Percentiles rank a stretch among this genome's conserved stretches.
phyloP scores from a whole-genome alignment of 2,113 vertebrate genomes.

The Epinephelus cyanopodus region DNA sequence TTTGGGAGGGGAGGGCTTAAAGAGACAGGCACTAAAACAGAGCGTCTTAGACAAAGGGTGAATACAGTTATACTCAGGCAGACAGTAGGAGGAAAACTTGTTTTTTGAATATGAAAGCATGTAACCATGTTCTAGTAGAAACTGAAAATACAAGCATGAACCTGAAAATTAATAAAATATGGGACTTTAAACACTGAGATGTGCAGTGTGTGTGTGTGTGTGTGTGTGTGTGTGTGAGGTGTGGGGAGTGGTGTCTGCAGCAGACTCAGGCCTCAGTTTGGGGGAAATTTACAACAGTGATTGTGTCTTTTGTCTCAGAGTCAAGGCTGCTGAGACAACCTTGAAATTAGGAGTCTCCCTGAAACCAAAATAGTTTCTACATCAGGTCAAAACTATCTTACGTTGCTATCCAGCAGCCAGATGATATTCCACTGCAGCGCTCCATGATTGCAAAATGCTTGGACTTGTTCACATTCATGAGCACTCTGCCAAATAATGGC shows the following conservation, averaged over 20 bases:
- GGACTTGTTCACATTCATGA: constrained; percentile 38
- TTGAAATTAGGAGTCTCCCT: constrained; percentile 51
- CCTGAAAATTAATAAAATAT: too few species aligned
- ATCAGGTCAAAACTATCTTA: constrained; percentile 56
- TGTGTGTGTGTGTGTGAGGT: background rate
- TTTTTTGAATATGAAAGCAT: too few species aligned
- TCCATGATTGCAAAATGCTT: constrained; percentile 46
- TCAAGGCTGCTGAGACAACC: constrained; percentile 45
- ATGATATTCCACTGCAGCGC: constrained; percentile 51
- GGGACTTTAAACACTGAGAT: background rate
- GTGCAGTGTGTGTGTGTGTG: background rate
- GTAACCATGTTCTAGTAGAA: too few species aligned
- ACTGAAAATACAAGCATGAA: too few species aligned
- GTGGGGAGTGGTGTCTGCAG: background rate
- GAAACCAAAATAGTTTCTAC: constrained; percentile 59
- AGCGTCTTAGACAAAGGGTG: too few species aligned
- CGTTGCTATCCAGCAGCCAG: constrained; percentile 50
- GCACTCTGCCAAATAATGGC: constrained; percentile 23
- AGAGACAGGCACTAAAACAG: too few species aligned
- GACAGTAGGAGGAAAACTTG: too few species aligned
- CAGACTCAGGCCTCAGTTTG: background rate
- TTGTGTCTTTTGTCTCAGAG: constrained; percentile 20
- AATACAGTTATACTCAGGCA: too few species aligned
- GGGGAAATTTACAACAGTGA: constrained; percentile 9
- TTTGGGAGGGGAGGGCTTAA: too few species aligned